phyloP scores from a whole-genome alignment of 1,140 invertebrate genomes.

The Hestina assimilis region DNA sequence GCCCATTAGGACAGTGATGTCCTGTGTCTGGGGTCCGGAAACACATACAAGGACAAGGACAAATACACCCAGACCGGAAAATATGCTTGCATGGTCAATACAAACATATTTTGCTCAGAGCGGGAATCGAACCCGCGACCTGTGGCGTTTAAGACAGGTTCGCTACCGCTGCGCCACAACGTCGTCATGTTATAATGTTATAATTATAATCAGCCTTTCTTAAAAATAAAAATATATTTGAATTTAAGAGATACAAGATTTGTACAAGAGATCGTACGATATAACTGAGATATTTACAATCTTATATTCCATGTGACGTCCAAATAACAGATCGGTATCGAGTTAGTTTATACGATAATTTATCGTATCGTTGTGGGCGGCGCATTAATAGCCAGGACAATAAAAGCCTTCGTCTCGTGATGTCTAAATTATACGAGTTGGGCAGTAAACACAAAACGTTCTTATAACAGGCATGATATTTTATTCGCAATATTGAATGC shows the following conservation, averaged over 20 bases:
- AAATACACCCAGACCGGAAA: no score
- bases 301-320: slow-evolving; percentile 27
- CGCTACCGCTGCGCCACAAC: no score
- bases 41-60: no score
- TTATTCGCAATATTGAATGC: slow-evolving; percentile 28
- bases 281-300: slow-evolving; percentile 31
- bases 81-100: no score
- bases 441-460: slow-evolving; percentile 33
- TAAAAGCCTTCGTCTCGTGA: slow-evolving; percentile 39
- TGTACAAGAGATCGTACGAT: slow-evolving; percentile 18
- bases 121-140: no score
- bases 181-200: no score
- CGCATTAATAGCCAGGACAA: slow-evolving; percentile 44
- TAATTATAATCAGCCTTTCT: no score
- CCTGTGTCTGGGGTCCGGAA: no score
- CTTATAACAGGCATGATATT: slow-evolving; percentile 29
- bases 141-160: no score
- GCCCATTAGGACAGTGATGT: no score
- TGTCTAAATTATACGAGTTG: slow-evolving; percentile 42
- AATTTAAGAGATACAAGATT: background rate
- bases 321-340: slow-evolving; percentile 36
- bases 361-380: slow-evolving; percentile 43
- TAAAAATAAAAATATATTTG: no score
- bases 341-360: slow-evolving; percentile 43
- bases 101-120: no score